Percentiles rank a stretch among this genome's conserved stretches.
Evolutionary conservation across 2,113 vertebrate genomes (phyloP).

Genomic region (Chascanopsetta lugubris): DNA sequence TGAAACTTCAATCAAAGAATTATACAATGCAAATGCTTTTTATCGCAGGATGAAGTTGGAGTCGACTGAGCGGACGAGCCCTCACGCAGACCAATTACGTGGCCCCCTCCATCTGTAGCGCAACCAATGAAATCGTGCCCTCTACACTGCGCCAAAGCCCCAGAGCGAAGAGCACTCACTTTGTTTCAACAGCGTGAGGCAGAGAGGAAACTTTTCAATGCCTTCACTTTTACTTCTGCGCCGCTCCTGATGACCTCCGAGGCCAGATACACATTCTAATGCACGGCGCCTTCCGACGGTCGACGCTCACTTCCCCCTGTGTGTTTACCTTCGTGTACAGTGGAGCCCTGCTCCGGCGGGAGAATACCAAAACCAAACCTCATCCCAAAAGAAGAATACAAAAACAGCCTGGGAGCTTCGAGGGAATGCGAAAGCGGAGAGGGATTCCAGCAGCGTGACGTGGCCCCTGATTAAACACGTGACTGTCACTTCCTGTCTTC

Average conservation of each 20-base stretch:
- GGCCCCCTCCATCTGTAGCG: too few relatives aligned
- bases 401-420: background rate
- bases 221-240: slow-evolving; percentile 1
- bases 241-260: slow-evolving; percentile 12
- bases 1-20: too few relatives aligned
- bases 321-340: background rate
- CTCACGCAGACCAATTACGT: too few relatives aligned
- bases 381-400: background rate
- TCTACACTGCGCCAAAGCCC: too few relatives aligned
- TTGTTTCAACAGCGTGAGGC: background rate
- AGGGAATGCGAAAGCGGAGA: too few relatives aligned
- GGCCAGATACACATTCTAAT: slow-evolving; percentile 5
- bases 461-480: too few relatives aligned
- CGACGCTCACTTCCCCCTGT: background rate
- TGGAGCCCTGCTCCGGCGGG: background rate
- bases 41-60: too few relatives aligned
- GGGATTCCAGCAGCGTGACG: too few relatives aligned
- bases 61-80: too few relatives aligned
- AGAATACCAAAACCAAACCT: background rate
- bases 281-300: slow-evolving; percentile 1
- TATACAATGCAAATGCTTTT: too few relatives aligned
- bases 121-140: background rate
- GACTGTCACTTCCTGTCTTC: too few relatives aligned
- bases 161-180: background rate
- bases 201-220: slow-evolving; percentile 8